Evolutionary conservation across 2,113 vertebrate genomes (phyloP).

Genomic region (Notiomystis cincta): DNA sequence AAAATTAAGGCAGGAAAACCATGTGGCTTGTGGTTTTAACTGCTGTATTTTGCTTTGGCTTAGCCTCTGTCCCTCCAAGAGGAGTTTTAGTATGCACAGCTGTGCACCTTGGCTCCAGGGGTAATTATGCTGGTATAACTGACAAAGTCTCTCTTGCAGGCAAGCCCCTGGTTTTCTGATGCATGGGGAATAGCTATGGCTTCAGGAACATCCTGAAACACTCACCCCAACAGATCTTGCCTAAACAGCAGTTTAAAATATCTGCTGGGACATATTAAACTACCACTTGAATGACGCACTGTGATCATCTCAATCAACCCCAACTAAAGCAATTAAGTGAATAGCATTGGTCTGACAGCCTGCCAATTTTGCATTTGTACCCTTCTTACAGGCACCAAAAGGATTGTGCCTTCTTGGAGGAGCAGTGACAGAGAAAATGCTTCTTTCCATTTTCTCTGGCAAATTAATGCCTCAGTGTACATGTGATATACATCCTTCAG

Average conservation of each 20-base stretch:
- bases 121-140: neutral
- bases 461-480: neutral
- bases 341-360: neutral
- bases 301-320: neutral
- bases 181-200: neutral
- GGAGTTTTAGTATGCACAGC: neutral
- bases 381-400: neutral
- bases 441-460: neutral
- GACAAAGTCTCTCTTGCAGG: neutral
- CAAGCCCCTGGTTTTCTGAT: neutral
- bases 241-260: neutral
- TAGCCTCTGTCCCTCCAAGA: neutral
- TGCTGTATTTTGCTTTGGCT: neutral
- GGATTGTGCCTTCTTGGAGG: neutral
- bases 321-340: neutral
- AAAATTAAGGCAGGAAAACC: neutral
- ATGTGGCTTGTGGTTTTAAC: neutral
- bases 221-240: neutral
- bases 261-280: neutral
- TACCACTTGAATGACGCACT: neutral
- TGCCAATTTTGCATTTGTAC: neutral
- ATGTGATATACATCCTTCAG: neutral
- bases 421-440: neutral
- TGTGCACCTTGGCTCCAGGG: conserved; percentile 3
- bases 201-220: neutral